Evolutionary conservation across 2,113 vertebrate species (phyloP).

Genomic region (Poecile atricapillus): DNA sequence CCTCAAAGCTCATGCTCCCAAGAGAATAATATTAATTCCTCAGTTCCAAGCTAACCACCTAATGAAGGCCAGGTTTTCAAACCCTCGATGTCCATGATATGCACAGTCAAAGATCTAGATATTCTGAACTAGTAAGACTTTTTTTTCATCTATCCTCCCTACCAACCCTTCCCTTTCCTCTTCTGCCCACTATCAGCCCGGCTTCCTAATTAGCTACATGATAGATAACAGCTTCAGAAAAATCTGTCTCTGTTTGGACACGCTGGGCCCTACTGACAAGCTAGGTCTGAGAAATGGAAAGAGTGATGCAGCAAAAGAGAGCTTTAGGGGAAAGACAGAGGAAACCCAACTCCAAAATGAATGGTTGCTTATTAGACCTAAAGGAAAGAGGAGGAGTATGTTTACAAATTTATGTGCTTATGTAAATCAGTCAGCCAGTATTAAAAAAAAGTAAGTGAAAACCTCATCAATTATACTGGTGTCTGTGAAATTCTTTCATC

Average conservation of each 20-base stretch:
- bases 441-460: not conserved
- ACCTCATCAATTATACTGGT: not conserved
- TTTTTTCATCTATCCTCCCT: not conserved
- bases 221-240: not conserved
- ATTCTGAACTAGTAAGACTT: not conserved
- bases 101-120: not conserved
- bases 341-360: not conserved
- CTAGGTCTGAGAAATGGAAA: not conserved
- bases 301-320: not conserved
- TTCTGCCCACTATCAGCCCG: not conserved
- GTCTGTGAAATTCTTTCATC: not conserved
- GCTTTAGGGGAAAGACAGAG: not conserved
- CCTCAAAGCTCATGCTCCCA: not conserved
- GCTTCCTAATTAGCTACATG: not conserved
- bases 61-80: not conserved
- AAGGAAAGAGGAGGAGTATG: not conserved
- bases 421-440: not conserved
- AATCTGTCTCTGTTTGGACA: not conserved
- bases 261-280: not conserved
- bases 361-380: not conserved
- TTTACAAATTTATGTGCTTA: not conserved
- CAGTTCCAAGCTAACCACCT: not conserved
- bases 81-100: not conserved
- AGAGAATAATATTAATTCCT: not conserved
- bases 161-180: not conserved